Evolutionary conservation across 2,113 vertebrate species (phyloP), one percentile per base, ranked within the genome.

Genomic region (Apodemus speciosus): DNA sequence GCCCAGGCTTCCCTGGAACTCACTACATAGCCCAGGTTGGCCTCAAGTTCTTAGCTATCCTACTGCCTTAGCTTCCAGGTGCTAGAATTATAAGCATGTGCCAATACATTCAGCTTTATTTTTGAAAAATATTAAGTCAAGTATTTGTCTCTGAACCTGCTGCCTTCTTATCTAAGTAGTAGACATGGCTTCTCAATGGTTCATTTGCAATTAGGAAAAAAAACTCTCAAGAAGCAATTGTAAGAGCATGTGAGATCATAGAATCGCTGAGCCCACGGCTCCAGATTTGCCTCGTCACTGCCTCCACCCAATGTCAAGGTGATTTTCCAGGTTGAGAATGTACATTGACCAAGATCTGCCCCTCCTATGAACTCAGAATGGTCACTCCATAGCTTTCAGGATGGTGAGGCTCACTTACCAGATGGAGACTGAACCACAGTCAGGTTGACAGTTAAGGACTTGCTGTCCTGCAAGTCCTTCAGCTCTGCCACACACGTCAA

Each of bases 401-500:
- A 92, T 64, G 71, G 86, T 88, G 35, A 30, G 20, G n/a, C 72
- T 84, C 93, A 97, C 98, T 98, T 97, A 98, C 98, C 98, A 79
- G 2, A n/a, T 81, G 97, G 30, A 76, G 94, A 86, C 56, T 92
- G 96, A 85, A 89, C 97, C 95, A 99, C 98, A 80, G 97, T 98
- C 49, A 99, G 96, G 60, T 75, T 97, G 76, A 98, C 83, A 1
- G 97, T 94, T 83, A 97, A 97, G 35, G 93, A 98, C 95, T 98
- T 97, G 20, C 97, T 98, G 13, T n/a, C 94, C 25, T 85, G 56
- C 64, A 99, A 97, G 40, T 97, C 98, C 91, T 98, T 97, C 96
- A 99, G 97, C 14, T 95, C 96, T 69, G 98, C 99, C 98, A 98
- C 97, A 77, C 99, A 99, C 25, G 98, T 98, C 96, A 99, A 95